These are phyloP conservation scores for Rattus norvegicus DNA, from an alignment of 2,113 vertebrate genomes.

Conservation along the genomic window GRCr8 NC_086028.1:99221001-99221500, in stretches of 20 bases:
- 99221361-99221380: not conserved
- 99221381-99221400: not conserved
- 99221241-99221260: not conserved
- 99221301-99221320: not conserved
- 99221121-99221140: not conserved
- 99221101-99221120: not conserved
- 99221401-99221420: not conserved
- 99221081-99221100: not conserved
- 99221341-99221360: not conserved
- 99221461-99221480: not conserved
- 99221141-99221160: not conserved
- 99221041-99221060: not conserved
- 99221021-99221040: not conserved
- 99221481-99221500: not conserved
- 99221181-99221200: not conserved
- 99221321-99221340: slow-evolving; percentile 6
- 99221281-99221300: not conserved
- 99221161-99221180: not conserved
- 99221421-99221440: slow-evolving; percentile 16
- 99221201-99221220: not conserved
- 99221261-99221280: not conserved
- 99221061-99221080: not conserved
- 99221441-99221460: not conserved
- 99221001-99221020: not conserved
- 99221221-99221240: not conserved